Base-by-base conservation (phyloP, 92 coral and sea anemone genomes). In the Palythoa heliodiscus region DNA sequence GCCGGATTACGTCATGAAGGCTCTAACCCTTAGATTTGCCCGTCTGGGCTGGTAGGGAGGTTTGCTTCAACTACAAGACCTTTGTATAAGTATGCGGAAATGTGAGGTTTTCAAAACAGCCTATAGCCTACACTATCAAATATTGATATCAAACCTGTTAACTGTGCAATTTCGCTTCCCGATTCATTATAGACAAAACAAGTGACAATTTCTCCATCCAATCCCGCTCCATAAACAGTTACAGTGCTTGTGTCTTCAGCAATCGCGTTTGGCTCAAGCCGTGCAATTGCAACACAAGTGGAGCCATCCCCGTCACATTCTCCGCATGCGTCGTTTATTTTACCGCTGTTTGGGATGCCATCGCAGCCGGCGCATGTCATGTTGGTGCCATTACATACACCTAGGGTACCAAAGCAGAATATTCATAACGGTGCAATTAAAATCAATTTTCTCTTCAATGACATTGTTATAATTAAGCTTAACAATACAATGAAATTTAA, bases 291-390 rank as follows among this genome's bases (percentile, higher is more conserved):
- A 23, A 88, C 77, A 71, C 96, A 93, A 16, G 86, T 86, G 38
- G 96, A 70, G 23, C 91, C 96, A 74, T 91, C 88, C 14, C 96
- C 96, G 16, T 52, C 93, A 76, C 93, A 93, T 29, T 78, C 83
- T 2, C 74, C 83, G 80, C 96, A 93, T 50, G 96, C 88, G 82
- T 93, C 96, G 35, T 71, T 7, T 48, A 60, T 67, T 78, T 78
- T 83, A 63, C 93, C 92, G 82, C 96, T 93, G 92, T 91, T 87
- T 22, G 93, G 91, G 16, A 91, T 38, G 11, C 82, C 91, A 67
- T 93, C 96, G 14, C 96, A 93, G 63, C 96, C 96, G 23, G 54
- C 73, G 67, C 96, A 93, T 5, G 93, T 58, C n/a, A 82, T 77
- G 83, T 87, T 89, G 69, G 81, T 83, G 22, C 96, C 96, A 47